These are phyloP conservation scores for Trypoxylus dichotomus DNA, from an alignment of 1,140 invertebrate species.

Conservation along the genomic window DNA sequence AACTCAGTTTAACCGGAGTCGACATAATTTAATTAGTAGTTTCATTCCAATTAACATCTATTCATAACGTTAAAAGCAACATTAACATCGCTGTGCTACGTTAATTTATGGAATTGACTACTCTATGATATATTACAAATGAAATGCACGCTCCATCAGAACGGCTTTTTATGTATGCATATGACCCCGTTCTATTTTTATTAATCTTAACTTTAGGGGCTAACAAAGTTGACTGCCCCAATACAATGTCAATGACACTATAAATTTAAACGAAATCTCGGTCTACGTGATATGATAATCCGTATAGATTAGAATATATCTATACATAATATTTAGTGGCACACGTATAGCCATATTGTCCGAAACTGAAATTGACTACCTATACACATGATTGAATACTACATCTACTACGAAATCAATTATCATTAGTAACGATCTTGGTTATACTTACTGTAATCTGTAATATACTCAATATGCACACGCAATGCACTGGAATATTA, in stretches of 20 bases:
- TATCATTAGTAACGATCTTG: too few relatives aligned
- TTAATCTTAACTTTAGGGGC: slow-evolving; percentile 18
- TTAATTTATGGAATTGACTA: background rate
- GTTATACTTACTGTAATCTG: too few relatives aligned
- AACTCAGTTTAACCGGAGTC: background rate
- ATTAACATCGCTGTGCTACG: background rate
- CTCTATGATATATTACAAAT: background rate
- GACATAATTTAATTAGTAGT: background rate
- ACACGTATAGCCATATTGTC: too few relatives aligned
- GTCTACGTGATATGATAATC: background rate
- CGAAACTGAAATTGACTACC: too few relatives aligned
- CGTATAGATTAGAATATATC: too few relatives aligned
- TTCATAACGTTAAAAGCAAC: background rate
- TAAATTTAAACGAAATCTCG: background rate
- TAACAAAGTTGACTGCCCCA: slow-evolving; percentile 22
- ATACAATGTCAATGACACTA: slow-evolving; percentile 15
- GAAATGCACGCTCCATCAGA: background rate
- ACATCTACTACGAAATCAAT: too few relatives aligned
- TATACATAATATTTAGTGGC: too few relatives aligned
- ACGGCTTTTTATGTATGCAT: background rate
- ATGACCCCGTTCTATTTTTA: slow-evolving; percentile 14
- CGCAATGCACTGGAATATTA: too few relatives aligned
- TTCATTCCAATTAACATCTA: background rate
- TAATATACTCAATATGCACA: too few relatives aligned
- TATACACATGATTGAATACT: too few relatives aligned